A percentile compares a stretch with the other conserved stretches of the same genome.
phyloP scores from a whole-genome alignment of 2,797 vertebrate genomes.

The Sparus aurata region DNA sequence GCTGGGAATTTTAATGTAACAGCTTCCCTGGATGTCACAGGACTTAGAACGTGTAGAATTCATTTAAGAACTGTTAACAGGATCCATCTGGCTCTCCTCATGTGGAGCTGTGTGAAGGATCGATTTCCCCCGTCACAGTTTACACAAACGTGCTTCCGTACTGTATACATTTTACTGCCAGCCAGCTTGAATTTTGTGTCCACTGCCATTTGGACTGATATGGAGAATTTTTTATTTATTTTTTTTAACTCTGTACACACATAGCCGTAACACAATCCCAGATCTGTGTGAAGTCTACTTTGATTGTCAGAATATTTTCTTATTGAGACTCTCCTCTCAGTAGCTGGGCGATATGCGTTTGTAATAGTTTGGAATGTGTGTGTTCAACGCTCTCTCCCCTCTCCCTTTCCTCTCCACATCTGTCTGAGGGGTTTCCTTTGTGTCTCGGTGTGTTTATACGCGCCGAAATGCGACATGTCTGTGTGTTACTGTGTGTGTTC shows the following conservation, averaged over 20 bases:
- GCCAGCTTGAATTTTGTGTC: conserved; percentile 55
- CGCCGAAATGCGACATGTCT: conserved; percentile 44
- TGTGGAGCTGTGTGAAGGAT: conserved; percentile 78
- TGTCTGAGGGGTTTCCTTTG: conserved; percentile 62
- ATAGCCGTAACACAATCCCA: conserved; percentile 28
- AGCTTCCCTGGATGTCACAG: conserved; percentile 73
- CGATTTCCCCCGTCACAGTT: conserved; percentile 80
- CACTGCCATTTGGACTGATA: conserved; percentile 51
- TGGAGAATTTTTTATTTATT: conserved; percentile 6
- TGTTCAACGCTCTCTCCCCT: conserved; percentile 22
- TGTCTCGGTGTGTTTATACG: conserved; percentile 56
- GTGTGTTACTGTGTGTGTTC: conserved; percentile 63
- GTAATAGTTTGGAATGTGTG: conserved; percentile 20
- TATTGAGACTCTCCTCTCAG: conserved; percentile 45
- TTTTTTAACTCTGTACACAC: conserved; percentile 16
- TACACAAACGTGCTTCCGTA: conserved; percentile 79
- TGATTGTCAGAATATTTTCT: conserved; percentile 45
- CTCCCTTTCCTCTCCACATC: conserved; percentile 1
- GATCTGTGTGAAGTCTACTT: conserved; percentile 29
- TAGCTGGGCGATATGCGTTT: conserved; percentile 16
- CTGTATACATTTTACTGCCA: conserved; percentile 72
- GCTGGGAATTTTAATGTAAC: conserved; percentile 74
- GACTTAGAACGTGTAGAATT: conserved; percentile 76
- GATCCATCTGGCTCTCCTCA: conserved; percentile 80
- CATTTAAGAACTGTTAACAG: conserved; percentile 79